Evolutionary conservation across 1,140 invertebrate genomes (phyloP), one percentile per base, ranked within the genome.

Genomic region (Pogonomyrmex californicus): DNA sequence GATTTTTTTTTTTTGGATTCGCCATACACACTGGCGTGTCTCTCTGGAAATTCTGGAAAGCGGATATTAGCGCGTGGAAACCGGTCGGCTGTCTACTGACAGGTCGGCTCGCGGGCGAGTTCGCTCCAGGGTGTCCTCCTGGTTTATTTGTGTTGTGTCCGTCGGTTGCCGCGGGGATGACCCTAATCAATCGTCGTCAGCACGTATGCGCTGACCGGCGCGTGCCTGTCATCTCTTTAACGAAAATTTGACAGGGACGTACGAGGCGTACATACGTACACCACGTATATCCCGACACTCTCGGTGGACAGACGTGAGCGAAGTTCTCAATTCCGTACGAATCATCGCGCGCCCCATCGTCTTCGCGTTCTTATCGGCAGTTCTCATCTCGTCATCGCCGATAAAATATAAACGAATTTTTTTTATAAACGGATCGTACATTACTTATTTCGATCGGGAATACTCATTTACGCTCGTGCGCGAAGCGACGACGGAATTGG

Each of bases 121-220:
- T 58, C 38, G 30, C 54, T 54, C 14, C 49, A 56, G 51, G n/a
- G 58, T 71, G 36, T 23, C 71, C 63, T 54, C 14, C 38, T 23
- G 58, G 82, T 79, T 87, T 86, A 92, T 92, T 92, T 87, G 88
- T 95, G 95, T 95, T 95, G 23, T 95, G 95, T 63, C 90, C 91
- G 91, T 91, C 81, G 90, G 95, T 95, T 95, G 94, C 94, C 94
- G 91, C 92, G 94, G 95, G 91, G 94, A 95, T 92, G 94, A 93
- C 92, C 79, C 92, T 93, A 93, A 94, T 95, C 95, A 92, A 93
- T 93, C 83, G 65, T 86, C 41, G 65, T 30, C 47, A 54, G n/a
- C 77, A 12, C 14, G 36, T 79, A 36, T 54, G 56, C 14, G 23
- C 23, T 0, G 51, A n/a, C 30, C 12, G n/a, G 12, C 30, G n/a